These are phyloP conservation scores for Zeus faber DNA, from an alignment of 2,113 vertebrate genomes.

Conservation along the genomic window DNA sequence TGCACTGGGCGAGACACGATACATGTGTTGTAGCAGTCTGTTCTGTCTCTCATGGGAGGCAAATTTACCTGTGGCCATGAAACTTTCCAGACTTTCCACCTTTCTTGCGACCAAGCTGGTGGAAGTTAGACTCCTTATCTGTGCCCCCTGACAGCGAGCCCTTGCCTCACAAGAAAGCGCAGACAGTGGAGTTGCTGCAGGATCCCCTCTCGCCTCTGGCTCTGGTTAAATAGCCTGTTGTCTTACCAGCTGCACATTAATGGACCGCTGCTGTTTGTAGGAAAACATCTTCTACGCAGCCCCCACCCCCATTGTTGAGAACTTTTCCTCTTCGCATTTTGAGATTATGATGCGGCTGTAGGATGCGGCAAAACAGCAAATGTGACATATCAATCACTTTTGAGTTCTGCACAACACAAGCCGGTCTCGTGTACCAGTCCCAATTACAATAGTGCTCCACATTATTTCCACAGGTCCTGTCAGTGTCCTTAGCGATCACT, in stretches of 20 bases:
- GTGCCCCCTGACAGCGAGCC: neutral
- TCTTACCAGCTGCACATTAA: neutral
- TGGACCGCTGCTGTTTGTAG: neutral
- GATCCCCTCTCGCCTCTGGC: neutral
- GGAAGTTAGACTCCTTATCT: neutral
- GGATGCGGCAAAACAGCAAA: neutral
- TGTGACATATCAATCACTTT: neutral
- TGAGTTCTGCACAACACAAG: neutral
- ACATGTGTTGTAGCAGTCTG: neutral
- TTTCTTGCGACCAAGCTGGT: neutral
- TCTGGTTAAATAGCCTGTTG: neutral
- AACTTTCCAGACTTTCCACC: neutral
- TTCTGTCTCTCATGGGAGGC: neutral
- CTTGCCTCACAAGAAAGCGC: neutral
- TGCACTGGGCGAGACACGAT: neutral
- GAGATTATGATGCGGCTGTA: neutral
- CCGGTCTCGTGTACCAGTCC: neutral
- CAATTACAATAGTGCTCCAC: neutral
- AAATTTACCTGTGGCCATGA: neutral
- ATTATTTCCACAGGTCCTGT: neutral
- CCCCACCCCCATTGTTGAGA: neutral
- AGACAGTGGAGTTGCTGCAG: neutral
- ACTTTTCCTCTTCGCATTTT: neutral
- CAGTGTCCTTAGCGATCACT: neutral
- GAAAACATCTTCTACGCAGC: neutral